Evolutionary conservation across 2,888 invertebrate genomes (phyloP), one percentile per base, ranked within the genome.

Genomic region (Drosophila bunnanda): DNA sequence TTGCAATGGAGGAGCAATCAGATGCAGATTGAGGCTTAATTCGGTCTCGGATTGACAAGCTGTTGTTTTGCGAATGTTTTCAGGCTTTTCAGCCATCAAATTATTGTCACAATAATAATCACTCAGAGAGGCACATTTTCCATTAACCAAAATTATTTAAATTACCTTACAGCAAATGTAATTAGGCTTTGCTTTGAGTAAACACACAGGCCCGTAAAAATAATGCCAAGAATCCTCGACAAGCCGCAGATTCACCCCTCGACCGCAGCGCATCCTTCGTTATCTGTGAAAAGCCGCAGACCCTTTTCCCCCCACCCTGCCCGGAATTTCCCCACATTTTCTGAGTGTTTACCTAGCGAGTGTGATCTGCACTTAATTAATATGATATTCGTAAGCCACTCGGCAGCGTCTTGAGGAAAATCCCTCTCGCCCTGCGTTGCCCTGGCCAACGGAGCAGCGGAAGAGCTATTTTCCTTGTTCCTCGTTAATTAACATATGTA

Each of bases 401-500:
- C 64, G 46, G 46, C 32, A 38, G 50, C 65, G 53, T 82, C 80
- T 81, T 83, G 34, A 28, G 48, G 32, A 46, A 61, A 36, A 54
- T 68, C 69, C 34, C 17, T 28, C 34, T 12, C 25, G 30, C 57
- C 46, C 41, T 52, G 38, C 22, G 65, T 61, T 74, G 67, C 82
- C 84, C 39, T 32, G 61, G 59, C n/a, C 71, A 78, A 70, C 72
- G 52, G 13, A 12, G 17, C 2, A 41, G 20, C 7, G 13, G n/a
- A 34, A 34, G 50, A 64, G 68, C 76, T 52, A 65, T 82, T 80
- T 76, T 76, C 78, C 78, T 59, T 54, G 52, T 82, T 76, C 48
- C 66, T 67, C 53, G 77, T 78, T 89, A 87, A 89, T 83, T 89
- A 83, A 78, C 89, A 83, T 72, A 72, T 72, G 71, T 83, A 89